Conservation (phyloP, 1,140 invertebrate genomes). For the Pachypeltis micranthus region DNA sequence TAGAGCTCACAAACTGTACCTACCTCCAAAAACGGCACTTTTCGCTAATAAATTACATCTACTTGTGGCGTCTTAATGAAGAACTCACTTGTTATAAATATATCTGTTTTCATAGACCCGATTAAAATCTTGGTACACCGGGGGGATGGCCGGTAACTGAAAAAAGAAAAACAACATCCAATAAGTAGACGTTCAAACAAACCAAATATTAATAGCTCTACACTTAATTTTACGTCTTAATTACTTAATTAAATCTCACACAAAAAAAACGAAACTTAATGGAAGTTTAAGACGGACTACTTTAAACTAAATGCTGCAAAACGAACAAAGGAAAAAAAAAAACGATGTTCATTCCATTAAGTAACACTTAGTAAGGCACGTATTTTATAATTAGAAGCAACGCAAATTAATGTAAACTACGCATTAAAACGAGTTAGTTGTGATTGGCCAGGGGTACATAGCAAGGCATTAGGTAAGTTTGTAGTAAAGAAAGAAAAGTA, state of each 20-base stretch:
- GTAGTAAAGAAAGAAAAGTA: constrained; percentile 8
- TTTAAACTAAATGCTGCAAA: constrained; percentile 16
- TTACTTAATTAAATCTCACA: background rate
- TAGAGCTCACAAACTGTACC: too few species aligned
- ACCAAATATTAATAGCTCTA: background rate
- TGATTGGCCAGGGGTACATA: constrained; percentile 7
- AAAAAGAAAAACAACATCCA: constrained; percentile 42
- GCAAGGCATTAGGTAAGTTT: constrained; percentile 1
- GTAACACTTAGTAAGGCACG: constrained; percentile 3
- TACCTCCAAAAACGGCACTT: too few species aligned
- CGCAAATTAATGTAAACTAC: constrained; percentile 22
- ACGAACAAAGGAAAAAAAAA: background rate
- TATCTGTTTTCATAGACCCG: constrained; percentile 30
- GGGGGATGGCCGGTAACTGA: constrained; percentile 99
- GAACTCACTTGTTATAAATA: constrained; percentile 40
- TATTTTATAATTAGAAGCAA: constrained; percentile 21
- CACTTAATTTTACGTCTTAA: background rate
- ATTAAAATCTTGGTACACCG: constrained; percentile 99
- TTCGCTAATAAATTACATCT: too few species aligned
- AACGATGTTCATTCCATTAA: constrained; percentile 19
- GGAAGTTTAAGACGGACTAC: background rate
- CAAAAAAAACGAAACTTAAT: background rate
- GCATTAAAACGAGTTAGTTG: constrained; percentile 17
- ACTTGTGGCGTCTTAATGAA: background rate
- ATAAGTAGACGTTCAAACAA: background rate